Percentiles rank a stretch among this genome's conserved stretches.
phyloP scores from a whole-genome alignment of 2,797 vertebrate genomes.

The Adelosebastes latens region DNA sequence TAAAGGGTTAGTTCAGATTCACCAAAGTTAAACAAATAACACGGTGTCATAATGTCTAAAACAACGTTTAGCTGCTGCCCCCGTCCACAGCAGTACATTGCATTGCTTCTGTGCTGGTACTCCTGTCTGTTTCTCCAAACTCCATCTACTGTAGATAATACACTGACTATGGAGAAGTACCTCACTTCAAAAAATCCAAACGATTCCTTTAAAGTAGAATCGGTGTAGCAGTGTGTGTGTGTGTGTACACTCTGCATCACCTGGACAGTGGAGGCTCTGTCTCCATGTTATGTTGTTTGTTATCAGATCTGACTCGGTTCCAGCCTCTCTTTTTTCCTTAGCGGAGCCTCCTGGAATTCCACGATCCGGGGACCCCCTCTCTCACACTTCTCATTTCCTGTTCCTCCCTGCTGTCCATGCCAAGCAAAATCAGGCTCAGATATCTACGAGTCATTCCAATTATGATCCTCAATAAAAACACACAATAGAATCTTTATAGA shows the following conservation, averaged over 20 bases:
- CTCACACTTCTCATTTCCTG: slow-evolving; percentile 44
- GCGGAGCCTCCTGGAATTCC: slow-evolving; percentile 41
- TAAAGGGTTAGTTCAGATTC: too few species aligned
- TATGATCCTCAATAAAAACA: slow-evolving; percentile 28
- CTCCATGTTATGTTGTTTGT: neutral
- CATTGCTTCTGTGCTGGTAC: too few species aligned
- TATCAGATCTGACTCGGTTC: slow-evolving; percentile 29
- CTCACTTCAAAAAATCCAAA: too few species aligned
- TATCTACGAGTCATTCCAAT: slow-evolving; percentile 20
- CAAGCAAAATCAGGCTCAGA: slow-evolving; percentile 28
- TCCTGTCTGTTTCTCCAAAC: too few species aligned
- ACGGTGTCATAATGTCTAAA: too few species aligned
- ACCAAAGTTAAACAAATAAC: too few species aligned
- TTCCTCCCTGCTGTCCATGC: slow-evolving; percentile 15
- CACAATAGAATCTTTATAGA: slow-evolving; percentile 5
- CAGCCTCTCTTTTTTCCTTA: slow-evolving; percentile 3
- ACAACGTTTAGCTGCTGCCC: too few species aligned
- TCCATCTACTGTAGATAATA: too few species aligned
- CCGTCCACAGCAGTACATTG: too few species aligned
- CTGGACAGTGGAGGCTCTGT: slow-evolving; percentile 6
- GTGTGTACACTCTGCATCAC: neutral
- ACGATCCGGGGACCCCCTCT: neutral
- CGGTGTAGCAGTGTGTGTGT: neutral
- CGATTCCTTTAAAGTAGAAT: too few species aligned
- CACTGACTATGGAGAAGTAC: too few species aligned